Conservation (phyloP, 2,113 vertebrate genomes). For the pig (Sus scrofa) region T2T-Sscrofa CM000814.6:130863501-130864000, state of each 20-base stretch:
- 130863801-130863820: constrained; percentile 3
- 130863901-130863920: neutral
- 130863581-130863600: neutral
- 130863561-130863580: neutral
- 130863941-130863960: no score
- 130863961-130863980: no score
- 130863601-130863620: neutral
- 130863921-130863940: accelerated
- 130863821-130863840: neutral
- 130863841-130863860: neutral
- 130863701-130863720: constrained; percentile 50
- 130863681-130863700: neutral
- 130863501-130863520: constrained; percentile 52
- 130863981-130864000: neutral
- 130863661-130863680: neutral
- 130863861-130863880: neutral
- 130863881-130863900: neutral
- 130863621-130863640: neutral
- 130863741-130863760: neutral
- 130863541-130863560: neutral
- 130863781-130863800: constrained; percentile 38
- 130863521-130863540: constrained; percentile 38
- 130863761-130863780: constrained; percentile 44
- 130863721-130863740: constrained; percentile 22
- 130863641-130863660: neutral